These are phyloP conservation scores for Etheostoma spectabile DNA, from an alignment of 2,113 vertebrate genomes.

Conservation along the genomic window DNA sequence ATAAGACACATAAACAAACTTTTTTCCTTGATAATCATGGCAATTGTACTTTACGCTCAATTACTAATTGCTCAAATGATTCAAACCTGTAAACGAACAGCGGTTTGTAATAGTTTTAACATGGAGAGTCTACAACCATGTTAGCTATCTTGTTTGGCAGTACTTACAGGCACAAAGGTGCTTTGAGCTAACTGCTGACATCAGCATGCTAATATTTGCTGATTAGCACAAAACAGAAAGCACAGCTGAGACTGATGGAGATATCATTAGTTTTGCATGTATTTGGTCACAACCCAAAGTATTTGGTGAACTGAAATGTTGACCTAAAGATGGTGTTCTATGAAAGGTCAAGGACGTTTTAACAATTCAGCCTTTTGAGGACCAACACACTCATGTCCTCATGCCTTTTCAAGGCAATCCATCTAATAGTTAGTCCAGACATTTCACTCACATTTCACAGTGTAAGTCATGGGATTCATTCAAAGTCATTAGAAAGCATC, in stretches of 20 bases:
- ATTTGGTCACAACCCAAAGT: background rate
- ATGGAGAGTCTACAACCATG: background rate
- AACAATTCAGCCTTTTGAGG: background rate
- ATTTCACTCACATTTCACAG: background rate
- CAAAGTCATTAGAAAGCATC: background rate
- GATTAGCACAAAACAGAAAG: background rate
- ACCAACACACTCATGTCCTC: too few species aligned
- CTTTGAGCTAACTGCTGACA: background rate
- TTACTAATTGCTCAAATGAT: background rate
- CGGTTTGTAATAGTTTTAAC: background rate
- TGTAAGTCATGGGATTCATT: background rate
- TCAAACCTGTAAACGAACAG: background rate
- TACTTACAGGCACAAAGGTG: background rate
- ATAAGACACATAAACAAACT: constrained; percentile 7
- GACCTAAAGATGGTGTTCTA: background rate
- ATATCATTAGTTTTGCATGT: background rate
- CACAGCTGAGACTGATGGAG: background rate
- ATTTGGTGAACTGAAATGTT: background rate
- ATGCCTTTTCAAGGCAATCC: background rate
- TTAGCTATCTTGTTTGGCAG: background rate
- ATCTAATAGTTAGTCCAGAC: background rate
- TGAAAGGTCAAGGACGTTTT: background rate
- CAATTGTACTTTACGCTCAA: background rate
- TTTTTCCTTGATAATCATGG: background rate
- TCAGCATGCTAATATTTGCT: background rate